These are phyloP conservation scores for Lycodopsis pacificus DNA, from an alignment of 2,797 vertebrate species.

Conservation along the genomic window DNA sequence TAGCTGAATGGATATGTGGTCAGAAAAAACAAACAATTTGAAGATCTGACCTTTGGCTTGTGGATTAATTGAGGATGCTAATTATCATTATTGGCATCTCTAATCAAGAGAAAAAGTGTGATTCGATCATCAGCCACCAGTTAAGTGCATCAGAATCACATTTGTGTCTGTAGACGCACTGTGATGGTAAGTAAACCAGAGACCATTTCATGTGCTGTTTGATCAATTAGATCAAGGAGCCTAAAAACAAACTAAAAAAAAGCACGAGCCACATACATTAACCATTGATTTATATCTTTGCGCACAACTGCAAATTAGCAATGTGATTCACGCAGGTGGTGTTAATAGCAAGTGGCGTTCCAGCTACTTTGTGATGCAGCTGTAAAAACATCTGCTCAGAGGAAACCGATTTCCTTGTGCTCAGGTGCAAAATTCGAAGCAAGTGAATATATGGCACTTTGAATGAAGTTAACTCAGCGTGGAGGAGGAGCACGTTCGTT, in stretches of 20 bases:
- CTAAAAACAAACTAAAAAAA: neutral
- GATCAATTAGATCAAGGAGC: neutral
- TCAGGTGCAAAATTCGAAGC: conserved; percentile 3
- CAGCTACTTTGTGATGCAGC: conserved; percentile 24
- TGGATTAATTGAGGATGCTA: neutral
- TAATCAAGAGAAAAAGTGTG: neutral
- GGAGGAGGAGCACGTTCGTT: neutral
- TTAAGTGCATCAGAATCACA: neutral
- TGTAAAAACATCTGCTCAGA: conserved; percentile 28
- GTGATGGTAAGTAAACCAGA: neutral
- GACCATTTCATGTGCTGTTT: neutral
- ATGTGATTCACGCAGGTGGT: conserved; percentile 6
- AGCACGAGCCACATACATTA: neutral
- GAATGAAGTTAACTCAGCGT: neutral
- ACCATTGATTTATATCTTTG: neutral
- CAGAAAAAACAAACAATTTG: neutral
- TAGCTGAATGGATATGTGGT: neutral
- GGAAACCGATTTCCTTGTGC: neutral
- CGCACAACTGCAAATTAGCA: conserved; percentile 7
- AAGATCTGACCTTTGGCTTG: no score
- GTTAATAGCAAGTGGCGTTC: neutral
- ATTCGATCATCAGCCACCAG: neutral
- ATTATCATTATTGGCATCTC: neutral
- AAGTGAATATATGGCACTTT: neutral
- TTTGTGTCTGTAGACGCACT: neutral